Percentiles rank a stretch among this genome's conserved stretches.
These are phyloP conservation scores for Aramus guarauna DNA, from an alignment of 2,113 vertebrate species.

Conservation along the genomic window DNA sequence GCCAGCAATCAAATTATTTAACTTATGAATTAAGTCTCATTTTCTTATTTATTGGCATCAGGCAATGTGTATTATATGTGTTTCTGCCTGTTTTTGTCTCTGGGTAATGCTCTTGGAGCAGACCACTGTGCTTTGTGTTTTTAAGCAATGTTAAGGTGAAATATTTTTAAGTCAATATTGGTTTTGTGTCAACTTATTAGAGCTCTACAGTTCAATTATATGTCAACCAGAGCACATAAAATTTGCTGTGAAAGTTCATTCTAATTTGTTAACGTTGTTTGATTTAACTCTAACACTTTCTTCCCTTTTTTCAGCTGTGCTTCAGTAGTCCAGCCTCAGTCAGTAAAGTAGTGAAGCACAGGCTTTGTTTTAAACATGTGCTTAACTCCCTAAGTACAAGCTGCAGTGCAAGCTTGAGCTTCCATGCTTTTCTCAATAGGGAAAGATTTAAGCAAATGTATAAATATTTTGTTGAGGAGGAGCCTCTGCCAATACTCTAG, in stretches of 20 bases:
- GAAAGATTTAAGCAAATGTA: neutral
- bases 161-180: neutral
- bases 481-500: neutral
- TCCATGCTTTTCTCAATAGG: neutral
- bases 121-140: neutral
- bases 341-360: neutral
- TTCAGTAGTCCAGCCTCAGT: neutral
- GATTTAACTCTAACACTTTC: neutral
- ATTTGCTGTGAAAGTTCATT: neutral
- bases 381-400: neutral
- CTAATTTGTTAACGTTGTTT: neutral
- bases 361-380: neutral
- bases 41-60: neutral
- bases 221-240: neutral
- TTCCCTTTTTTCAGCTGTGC: neutral
- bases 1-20: neutral
- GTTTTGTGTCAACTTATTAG: neutral
- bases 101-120: neutral
- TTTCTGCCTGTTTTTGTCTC: neutral
- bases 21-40: accelerated
- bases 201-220: neutral
- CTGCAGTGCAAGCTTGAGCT: neutral
- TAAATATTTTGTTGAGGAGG: neutral
- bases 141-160: neutral
- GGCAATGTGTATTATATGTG: neutral